Evolutionary conservation across 2,113 vertebrate genomes (phyloP).

Genomic region (Myrmecophaga tridactyla): DNA sequence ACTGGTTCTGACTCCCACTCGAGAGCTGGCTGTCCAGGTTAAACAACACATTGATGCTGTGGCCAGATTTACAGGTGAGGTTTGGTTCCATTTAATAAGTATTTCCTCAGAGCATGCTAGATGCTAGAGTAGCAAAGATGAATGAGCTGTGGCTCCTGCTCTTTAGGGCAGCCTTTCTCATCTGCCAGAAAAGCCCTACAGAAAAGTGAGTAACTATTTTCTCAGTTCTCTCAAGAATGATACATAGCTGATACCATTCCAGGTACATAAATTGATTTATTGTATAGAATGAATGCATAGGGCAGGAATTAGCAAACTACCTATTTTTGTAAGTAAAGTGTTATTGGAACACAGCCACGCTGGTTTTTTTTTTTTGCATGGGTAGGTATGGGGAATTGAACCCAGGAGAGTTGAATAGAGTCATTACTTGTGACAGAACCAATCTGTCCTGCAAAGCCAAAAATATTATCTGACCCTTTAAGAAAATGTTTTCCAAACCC

Average conservation of each 20-base stretch:
- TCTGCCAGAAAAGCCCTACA: background rate
- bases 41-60: slow-evolving; percentile 96
- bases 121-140: background rate
- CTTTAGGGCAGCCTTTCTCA: background rate
- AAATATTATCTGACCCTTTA: background rate
- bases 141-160: background rate
- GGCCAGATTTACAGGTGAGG: slow-evolving; percentile 91
- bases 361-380: too few relatives aligned
- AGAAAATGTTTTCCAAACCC: background rate
- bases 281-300: background rate
- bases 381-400: too few relatives aligned
- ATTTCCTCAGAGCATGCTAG: background rate
- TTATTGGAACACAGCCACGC: background rate
- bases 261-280: background rate
- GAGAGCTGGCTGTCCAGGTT: slow-evolving; percentile 97
- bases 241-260: background rate
- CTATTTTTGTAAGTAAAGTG: background rate
- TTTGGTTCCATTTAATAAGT: background rate
- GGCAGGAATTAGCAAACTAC: background rate
- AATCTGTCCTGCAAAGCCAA: background rate
- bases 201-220: background rate
- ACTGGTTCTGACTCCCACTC: slow-evolving; percentile 94
- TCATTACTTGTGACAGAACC: background rate
- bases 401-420: background rate
- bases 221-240: background rate